phyloP scores from a whole-genome alignment of 2,888 invertebrate species.

The Linnaemya vulpina region DNA sequence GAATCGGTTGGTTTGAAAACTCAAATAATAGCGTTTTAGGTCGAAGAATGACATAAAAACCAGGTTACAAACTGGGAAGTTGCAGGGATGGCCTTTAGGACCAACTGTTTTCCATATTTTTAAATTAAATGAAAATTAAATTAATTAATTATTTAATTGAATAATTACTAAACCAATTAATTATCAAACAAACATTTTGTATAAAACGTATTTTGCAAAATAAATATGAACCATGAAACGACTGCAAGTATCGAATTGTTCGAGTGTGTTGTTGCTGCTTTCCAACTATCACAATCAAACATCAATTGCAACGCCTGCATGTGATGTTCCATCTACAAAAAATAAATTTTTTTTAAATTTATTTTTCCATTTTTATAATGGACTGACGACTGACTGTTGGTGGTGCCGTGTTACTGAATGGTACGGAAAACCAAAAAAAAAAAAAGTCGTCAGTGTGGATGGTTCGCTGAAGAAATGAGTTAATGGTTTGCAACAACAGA shows the following conservation, averaged over 20 bases:
- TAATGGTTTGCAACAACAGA: slow-evolving; percentile 57
- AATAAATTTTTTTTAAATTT: slow-evolving; percentile 2
- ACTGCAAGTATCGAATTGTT: slow-evolving; percentile 56
- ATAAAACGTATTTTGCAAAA: slow-evolving; percentile 53
- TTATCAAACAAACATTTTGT: slow-evolving; percentile 34
- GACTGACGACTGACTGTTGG: slow-evolving; percentile 55
- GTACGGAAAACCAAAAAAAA: slow-evolving; percentile 65
- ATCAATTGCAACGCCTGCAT: slow-evolving; percentile 51
- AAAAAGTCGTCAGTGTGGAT: slow-evolving; percentile 48
- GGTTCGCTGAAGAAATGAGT: slow-evolving; percentile 48
- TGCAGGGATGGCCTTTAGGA: too few species aligned
- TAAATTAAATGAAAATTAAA: too few species aligned
- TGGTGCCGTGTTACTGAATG: slow-evolving; percentile 64
- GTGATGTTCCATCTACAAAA: slow-evolving; percentile 61
- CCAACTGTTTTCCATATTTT: too few species aligned
- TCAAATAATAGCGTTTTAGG: too few species aligned
- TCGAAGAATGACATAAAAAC: too few species aligned
- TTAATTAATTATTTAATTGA: too few species aligned
- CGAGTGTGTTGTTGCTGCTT: slow-evolving; percentile 33
- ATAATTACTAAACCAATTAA: too few species aligned
- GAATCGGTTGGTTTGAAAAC: too few species aligned
- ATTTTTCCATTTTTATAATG: slow-evolving; percentile 38
- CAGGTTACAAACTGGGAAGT: too few species aligned
- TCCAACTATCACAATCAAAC: slow-evolving; percentile 15
- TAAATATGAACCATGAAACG: slow-evolving; percentile 34